Conservation (phyloP, 2,113 vertebrate species). For the Centropristis striata region DNA sequence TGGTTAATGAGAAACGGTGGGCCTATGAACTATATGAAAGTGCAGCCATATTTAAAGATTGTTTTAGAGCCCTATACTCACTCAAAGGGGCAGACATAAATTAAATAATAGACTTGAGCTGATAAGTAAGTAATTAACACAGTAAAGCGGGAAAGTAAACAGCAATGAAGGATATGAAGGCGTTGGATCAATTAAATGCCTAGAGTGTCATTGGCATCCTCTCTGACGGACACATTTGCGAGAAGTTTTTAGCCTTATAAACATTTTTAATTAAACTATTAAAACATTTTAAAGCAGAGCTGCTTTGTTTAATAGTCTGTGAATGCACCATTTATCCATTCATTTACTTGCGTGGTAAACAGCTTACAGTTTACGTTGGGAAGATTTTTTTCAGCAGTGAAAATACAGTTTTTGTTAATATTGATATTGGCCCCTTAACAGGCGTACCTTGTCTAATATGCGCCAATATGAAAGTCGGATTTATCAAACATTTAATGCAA, state of each 20-base stretch:
- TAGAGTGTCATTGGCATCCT: slow-evolving; percentile 7
- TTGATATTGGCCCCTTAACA: too few relatives aligned
- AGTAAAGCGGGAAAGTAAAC: slow-evolving; percentile 48
- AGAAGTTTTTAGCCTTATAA: slow-evolving; percentile 26
- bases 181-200: slow-evolving; percentile 25
- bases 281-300: slow-evolving; percentile 24
- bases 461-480: too few relatives aligned
- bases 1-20: slow-evolving; percentile 76
- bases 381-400: slow-evolving; percentile 57
- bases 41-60: slow-evolving; percentile 72
- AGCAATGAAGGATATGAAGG: slow-evolving; percentile 24
- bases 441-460: too few relatives aligned
- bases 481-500: too few relatives aligned
- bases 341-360: slow-evolving; percentile 19
- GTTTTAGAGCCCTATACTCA: slow-evolving; percentile 64
- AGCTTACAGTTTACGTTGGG: slow-evolving; percentile 24
- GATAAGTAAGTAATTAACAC: slow-evolving; percentile 74
- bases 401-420: too few relatives aligned
- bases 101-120: slow-evolving; percentile 77
- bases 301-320: slow-evolving; percentile 16
- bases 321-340: slow-evolving; percentile 24
- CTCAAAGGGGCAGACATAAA: slow-evolving; percentile 70
- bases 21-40: slow-evolving; percentile 75
- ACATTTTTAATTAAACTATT: slow-evolving; percentile 39
- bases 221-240: slow-evolving; percentile 2